Evolutionary conservation across 2,113 vertebrate genomes (phyloP), one percentile per base, ranked within the genome.

Genomic region (Sprattus sprattus): DNA sequence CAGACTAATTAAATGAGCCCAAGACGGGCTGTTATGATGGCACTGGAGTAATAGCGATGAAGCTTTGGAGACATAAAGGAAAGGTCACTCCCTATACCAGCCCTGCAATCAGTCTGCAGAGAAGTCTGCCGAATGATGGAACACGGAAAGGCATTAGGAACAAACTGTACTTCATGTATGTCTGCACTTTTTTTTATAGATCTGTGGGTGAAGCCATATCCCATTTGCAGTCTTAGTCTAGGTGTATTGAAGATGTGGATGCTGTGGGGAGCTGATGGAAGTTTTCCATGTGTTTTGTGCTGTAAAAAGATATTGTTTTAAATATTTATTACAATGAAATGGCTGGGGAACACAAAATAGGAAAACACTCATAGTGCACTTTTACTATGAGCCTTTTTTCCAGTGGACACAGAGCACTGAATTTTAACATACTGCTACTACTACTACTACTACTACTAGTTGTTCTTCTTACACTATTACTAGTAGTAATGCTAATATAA

Each of bases 21-120:
- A 82, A 88, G 88, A 89, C 87, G 85, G 89, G 82, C 88, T 83
- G 84, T 90, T 78, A 16, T 78, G 88, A 88, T 90, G 89, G 86
- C 88, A 86, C 91, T 93, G 91, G 90, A 93, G 91, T 90, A 86
- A 87, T 91, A 89, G 86, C 90, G 93, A 92, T 93, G 92, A 90
- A 89, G 89, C 91, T 84, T 85, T 52, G 32, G 52, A 84, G 75
- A 75, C 87, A 88, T 89, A 87, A 86, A 89, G 81, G 81, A 91
- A 93, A 93, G 93, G 93, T 93, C 92, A 93, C 81, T 47, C 81
- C 85, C 90, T 87, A 88, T 85, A 90, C 81, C 86, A 84, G 90
- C 88, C 87, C 89, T 91, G 91, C 93, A 91, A 92, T 87, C 87
- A 83, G 82, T 78, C 45, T 84, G 50, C 71, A 85, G 25, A 64